Evolutionary conservation across 2,113 vertebrate species (phyloP).

Genomic region (Nycticryphes semicollaris): DNA sequence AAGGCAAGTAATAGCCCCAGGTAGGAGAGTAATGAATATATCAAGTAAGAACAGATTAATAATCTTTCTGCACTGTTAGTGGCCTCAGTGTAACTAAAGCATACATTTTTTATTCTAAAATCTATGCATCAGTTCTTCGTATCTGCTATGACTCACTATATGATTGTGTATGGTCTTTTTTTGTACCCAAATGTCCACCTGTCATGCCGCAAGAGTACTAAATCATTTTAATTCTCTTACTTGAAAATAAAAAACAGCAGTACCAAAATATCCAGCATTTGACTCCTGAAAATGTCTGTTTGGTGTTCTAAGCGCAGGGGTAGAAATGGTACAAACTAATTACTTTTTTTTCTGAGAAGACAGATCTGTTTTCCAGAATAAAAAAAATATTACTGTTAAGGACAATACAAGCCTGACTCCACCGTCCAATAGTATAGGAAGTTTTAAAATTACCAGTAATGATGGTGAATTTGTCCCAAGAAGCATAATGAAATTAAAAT

Average conservation of each 20-base stretch:
- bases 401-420: neutral
- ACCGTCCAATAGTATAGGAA: neutral
- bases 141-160: neutral
- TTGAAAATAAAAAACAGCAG: neutral
- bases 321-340: neutral
- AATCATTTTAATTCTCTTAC: neutral
- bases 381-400: neutral
- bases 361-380: neutral
- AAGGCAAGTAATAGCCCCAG: neutral
- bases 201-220: neutral
- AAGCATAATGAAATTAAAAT: neutral
- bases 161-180: neutral
- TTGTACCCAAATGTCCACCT: neutral
- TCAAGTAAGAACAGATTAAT: neutral
- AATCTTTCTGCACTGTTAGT: neutral
- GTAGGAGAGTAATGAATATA: neutral
- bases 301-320: neutral
- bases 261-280: neutral
- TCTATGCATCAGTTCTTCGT: neutral
- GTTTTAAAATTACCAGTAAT: neutral
- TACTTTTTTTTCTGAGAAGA: neutral
- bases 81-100: neutral
- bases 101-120: neutral
- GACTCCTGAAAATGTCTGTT: neutral
- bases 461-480: neutral